These are phyloP conservation scores for Drosophila sechellia DNA, from an alignment of 1,140 invertebrate species.

Conservation along the genomic window DNA sequence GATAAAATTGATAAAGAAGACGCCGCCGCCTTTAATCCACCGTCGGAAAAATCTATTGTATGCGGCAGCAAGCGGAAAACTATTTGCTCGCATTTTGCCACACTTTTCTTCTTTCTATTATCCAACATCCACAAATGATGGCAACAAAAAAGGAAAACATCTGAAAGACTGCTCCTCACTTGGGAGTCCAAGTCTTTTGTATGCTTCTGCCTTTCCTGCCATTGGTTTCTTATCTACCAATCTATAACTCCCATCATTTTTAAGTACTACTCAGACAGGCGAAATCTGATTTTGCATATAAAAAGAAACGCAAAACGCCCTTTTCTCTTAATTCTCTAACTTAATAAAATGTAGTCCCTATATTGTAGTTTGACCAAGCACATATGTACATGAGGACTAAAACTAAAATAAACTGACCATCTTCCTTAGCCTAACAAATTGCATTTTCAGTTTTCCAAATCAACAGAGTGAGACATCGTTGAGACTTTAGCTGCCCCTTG, in stretches of 20 bases:
- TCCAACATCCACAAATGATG: slow-evolving; percentile 20
- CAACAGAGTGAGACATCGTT: neutral
- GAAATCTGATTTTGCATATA: neutral
- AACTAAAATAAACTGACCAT: neutral
- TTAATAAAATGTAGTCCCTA: too few species aligned
- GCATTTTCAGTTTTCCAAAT: neutral
- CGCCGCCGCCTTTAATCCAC: slow-evolving; percentile 10
- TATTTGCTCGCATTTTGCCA: slow-evolving; percentile 56
- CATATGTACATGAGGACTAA: neutral
- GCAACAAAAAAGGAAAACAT: slow-evolving; percentile 21
- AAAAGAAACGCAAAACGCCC: neutral
- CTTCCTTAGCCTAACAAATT: too few species aligned
- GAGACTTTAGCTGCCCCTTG: neutral
- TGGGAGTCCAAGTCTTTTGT: slow-evolving; percentile 24
- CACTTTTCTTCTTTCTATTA: slow-evolving; percentile 19
- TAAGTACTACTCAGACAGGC: slow-evolving; percentile 10
- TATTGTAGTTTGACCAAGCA: too few species aligned
- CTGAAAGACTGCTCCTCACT: slow-evolving; percentile 13
- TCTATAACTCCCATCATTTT: slow-evolving; percentile 30
- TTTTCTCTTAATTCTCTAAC: too few species aligned
- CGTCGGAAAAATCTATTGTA: slow-evolving; percentile 26
- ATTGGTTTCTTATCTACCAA: slow-evolving; percentile 20
- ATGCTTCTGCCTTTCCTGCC: neutral
- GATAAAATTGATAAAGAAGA: slow-evolving; percentile 79
- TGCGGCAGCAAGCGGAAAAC: slow-evolving; percentile 67